Base-by-base conservation (phyloP, 2,113 vertebrate species). In the Percopsis transmontana region DNA sequence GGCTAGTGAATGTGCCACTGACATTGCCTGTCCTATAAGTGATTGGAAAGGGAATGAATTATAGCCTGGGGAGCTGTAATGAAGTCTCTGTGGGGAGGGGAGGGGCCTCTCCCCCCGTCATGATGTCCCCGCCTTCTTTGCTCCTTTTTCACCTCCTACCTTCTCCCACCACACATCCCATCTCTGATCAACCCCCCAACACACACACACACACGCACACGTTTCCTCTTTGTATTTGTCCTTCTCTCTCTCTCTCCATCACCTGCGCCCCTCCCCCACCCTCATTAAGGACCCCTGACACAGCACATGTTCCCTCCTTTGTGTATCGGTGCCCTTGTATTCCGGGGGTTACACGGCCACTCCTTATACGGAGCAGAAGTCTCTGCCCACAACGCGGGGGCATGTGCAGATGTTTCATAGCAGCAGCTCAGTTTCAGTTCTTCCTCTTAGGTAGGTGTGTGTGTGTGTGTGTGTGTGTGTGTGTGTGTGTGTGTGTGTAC, bases 11-110 rank as follows among this genome's bases (percentile, higher is more conserved):
- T 12, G 3, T 45, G 67, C 51, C n/a, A 62, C 51, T 72, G 77
- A 66, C 72, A 75, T 62, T 74, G 64, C 74, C 58, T 41, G 47
- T 55, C 66, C 69, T 73, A 83, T 80, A 85, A 87, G 81, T 85
- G 85, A 87, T 87, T 86, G 85, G 66, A 63, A 67, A 76, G 62
- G 66, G 79, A 89, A 81, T 88, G 82, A 86, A 87, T 85, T 87
- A 80, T 48, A 82, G 86, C 76, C 71, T 61, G 77, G 81, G 84
- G 87, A 85, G 82, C 73, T 81, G 77, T 88, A 82, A 88, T 87
- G 86, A 87, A 76, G 78, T 71, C 83, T 86, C 80, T 40, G 77
- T 75, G 75, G 73, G 72, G 54, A 16, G 50, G 53, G 78, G 75
- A 75, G 53, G 44, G 50, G 75, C 2, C 13, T 3, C 10, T 7